Base-by-base conservation (phyloP, 2,888 invertebrate species). In the Spisula solida region DNA sequence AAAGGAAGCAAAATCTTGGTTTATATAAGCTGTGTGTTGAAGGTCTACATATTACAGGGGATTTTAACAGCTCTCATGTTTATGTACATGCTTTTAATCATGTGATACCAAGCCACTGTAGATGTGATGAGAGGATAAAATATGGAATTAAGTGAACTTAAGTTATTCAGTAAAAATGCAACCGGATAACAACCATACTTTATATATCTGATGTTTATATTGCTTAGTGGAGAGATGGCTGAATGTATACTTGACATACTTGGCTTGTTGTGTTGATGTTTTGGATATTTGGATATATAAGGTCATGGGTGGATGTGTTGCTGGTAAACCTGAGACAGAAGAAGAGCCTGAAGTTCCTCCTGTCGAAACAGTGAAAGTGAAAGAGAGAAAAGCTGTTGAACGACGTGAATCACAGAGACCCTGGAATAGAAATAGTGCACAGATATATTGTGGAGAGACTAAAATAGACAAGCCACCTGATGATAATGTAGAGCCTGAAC, bases 371-470 rank as follows among this genome's bases (percentile, higher is more conserved):
- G 25, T 34, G 16, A 41, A 20, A 0, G 1, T 79, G 12, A 47
- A 25, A 18, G 78, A 82, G 20, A 31, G 56, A n/a, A 55, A 48
- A 14, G 20, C 16, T 20, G 60, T 60, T 1, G 86, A 88, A n/a
- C 47, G 85, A 34, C 31, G 81, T 31, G 89, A 88, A 31, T 79
- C 84, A 31, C 88, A 89, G 70, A 90, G 79, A 75, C 92, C 88
- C 0, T 88, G 89, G 88, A 86, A 92, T 56, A 84, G 92, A 55
- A 47, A 89, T 20, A 90, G 90, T 84, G n/a, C 56, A 34, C 92
- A 92, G 31, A 85, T 92, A 8, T 92, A 92, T 47, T 92, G 92
- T 84, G 92, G 92, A 20, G 92, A 92, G 6, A 82, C 80, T 29
- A 85, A 85, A 6, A 87, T 60, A 34, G 60, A 60, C 12, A 88